phyloP scores from a whole-genome alignment of 1,140 invertebrate genomes.

The Drosophila tristis region DNA sequence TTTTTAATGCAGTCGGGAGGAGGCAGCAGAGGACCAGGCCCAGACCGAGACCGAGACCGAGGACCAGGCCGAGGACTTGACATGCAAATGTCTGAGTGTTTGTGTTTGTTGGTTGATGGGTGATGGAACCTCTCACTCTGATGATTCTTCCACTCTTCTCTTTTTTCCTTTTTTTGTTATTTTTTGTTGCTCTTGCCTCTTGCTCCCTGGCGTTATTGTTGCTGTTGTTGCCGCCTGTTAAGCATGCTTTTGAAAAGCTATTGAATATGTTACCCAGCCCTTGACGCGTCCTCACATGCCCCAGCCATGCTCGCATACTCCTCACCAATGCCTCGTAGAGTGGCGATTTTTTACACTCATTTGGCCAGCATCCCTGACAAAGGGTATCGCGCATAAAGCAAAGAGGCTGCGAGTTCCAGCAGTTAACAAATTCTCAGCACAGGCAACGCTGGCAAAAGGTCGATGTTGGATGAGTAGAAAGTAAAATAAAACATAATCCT shows the following conservation, averaged over 20 bases:
- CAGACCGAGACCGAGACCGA: conserved; percentile 3
- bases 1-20: conserved; percentile 68
- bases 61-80: conserved; percentile 57
- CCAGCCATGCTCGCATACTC: neutral
- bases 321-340: conserved; percentile 30
- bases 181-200: conserved; percentile 37
- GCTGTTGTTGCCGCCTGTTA: conserved; percentile 59
- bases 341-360: conserved; percentile 77
- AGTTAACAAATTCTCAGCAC: too few species aligned
- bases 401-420: too few species aligned
- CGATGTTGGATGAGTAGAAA: too few species aligned
- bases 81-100: conserved; percentile 73
- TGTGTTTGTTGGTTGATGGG: conserved; percentile 44
- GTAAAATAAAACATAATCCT: too few species aligned
- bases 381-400: conserved; percentile 5
- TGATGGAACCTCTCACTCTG: conserved; percentile 36
- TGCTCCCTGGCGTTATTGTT: conserved; percentile 50
- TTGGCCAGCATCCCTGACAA: conserved; percentile 31
- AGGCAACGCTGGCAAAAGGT: too few species aligned
- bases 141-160: conserved; percentile 16
- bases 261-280: conserved; percentile 71
- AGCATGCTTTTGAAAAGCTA: conserved; percentile 78
- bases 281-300: conserved; percentile 18
- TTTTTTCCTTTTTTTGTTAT: conserved; percentile 46
- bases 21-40: neutral